phyloP scores from a whole-genome alignment of 1,140 invertebrate genomes.

The Drosophila pectinifera region DNA sequence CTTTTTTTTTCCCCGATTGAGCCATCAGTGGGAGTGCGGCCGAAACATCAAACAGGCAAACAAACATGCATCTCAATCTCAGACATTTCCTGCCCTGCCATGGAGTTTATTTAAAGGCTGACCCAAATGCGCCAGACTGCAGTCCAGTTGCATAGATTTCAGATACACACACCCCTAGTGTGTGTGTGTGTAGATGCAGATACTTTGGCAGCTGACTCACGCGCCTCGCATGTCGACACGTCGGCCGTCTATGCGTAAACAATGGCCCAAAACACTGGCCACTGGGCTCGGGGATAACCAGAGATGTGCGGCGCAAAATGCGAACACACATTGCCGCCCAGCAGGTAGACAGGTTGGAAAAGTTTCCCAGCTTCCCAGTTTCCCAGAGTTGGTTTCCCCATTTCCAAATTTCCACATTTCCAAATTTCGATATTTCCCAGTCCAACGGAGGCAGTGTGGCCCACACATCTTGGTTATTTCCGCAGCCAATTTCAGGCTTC shows the following conservation, averaged over 20 bases:
- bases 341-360: slow-evolving; percentile 45
- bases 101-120: slow-evolving; percentile 68
- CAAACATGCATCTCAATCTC: slow-evolving; percentile 25
- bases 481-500: slow-evolving; percentile 56
- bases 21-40: slow-evolving; percentile 34
- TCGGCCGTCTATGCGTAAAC: slow-evolving; percentile 51
- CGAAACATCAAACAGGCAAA: slow-evolving; percentile 53
- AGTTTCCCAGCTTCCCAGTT: slow-evolving; percentile 16
- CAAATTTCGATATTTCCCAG: slow-evolving; percentile 19
- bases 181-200: slow-evolving; percentile 23
- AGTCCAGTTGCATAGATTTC: slow-evolving; percentile 36
- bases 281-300: slow-evolving; percentile 10
- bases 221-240: slow-evolving; percentile 52
- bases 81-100: slow-evolving; percentile 57
- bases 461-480: slow-evolving; percentile 50
- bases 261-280: slow-evolving; percentile 45
- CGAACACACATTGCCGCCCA: slow-evolving; percentile 51
- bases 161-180: slow-evolving; percentile 15
- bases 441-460: slow-evolving; percentile 9
- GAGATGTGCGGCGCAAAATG: slow-evolving; percentile 33
- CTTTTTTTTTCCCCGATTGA: slow-evolving; percentile 21
- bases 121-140: slow-evolving; percentile 62
- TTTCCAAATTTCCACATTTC: slow-evolving; percentile 4
- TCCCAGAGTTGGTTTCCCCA: slow-evolving; percentile 10
- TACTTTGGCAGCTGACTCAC: slow-evolving; percentile 45